Evolutionary conservation across 1,140 invertebrate genomes (phyloP), one percentile per base, ranked within the genome.

Genomic region (Drosophila oshimai): DNA sequence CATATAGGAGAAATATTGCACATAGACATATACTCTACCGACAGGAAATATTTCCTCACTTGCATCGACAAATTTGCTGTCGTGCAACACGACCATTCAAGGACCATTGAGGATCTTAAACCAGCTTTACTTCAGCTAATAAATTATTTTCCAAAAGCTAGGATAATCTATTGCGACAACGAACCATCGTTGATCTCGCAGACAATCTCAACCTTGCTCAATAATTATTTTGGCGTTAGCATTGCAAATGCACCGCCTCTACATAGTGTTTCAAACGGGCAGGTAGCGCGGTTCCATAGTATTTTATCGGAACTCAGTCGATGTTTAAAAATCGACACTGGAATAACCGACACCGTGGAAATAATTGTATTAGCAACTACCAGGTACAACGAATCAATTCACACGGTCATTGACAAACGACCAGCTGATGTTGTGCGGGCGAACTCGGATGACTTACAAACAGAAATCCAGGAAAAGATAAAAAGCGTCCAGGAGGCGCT

Each of bases 221-320:
- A 5, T 10, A n/a, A 18, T 6, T 9, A 29, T 6, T 46, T 31
- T 5, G 44, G 44, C 2, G 44, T 29, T 6, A 10, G 5, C 26
- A 13, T 44, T 24, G 3, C n/a, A 4, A 44, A 44, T 13, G n/a
- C 41, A 2, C 20, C 15, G 6, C 44, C 15, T 5, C 44, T 42
- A 0, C 26, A 60, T n/a, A 39, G 34, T 9, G 28, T 46, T 7
- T 46, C 53, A 9, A 55, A 53, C 12, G 22, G 34, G 3, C 34
- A 53, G 5, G 36, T 53, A 3, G 34, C 26, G 15, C 13, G 50
- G 13, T 55, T 55, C 12, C 28, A 55, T 6, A 55, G 53, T 12
- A 24, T 17, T 3, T 13, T 46, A 2, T 9, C 33, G 6, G 41
- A 46, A 3, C 28, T 46, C n/a, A 28, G 17, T n/a, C 10, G 41